A percentile compares a stretch with the other conserved stretches of the same genome.
Conservation (phyloP, 2,797 vertebrate genomes). For the Enteromius treurensis region DNA sequence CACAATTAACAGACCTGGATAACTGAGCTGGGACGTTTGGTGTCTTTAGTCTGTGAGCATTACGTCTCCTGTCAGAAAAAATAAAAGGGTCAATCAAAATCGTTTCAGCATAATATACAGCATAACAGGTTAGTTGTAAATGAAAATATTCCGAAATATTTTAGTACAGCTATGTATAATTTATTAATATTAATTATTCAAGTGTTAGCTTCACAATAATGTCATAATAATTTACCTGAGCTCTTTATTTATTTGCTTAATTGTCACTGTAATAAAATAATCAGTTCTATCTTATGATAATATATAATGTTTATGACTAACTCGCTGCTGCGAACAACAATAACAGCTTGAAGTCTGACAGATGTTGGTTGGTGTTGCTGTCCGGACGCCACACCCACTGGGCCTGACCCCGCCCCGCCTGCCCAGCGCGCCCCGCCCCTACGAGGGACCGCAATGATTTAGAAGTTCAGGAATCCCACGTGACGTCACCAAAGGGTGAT, state of each 20-base stretch:
- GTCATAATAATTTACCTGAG: not conserved
- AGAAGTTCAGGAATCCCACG: constrained; percentile 99
- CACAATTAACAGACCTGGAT: constrained; percentile 51
- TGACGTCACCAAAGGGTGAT: constrained; percentile 99
- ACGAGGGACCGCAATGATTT: constrained; percentile 96
- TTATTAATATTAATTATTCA: not conserved
- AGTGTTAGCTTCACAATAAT: not conserved
- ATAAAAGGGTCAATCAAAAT: not conserved
- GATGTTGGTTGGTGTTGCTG: constrained; percentile 21
- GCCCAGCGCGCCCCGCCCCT: constrained; percentile 72
- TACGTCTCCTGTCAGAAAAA: not conserved
- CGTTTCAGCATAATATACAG: not conserved
- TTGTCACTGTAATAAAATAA: no score
- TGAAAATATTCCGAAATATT: not conserved
- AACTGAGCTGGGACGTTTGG: constrained; percentile 8
- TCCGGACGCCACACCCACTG: constrained; percentile 70
- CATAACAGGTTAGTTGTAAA: not conserved
- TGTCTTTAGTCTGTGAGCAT: not conserved
- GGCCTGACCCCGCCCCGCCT: constrained; percentile 68
- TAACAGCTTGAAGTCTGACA: constrained; percentile 43
- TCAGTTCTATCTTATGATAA: not conserved
- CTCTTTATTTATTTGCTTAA: not conserved
- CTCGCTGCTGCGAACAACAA: constrained; percentile 2
- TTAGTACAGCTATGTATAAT: not conserved
- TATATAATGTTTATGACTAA: not conserved